Percentiles rank a stretch among this genome's conserved stretches.
These are phyloP conservation scores for Mercenaria mercenaria DNA, from an alignment of 1,140 invertebrate genomes.

Conservation along the genomic window DNA sequence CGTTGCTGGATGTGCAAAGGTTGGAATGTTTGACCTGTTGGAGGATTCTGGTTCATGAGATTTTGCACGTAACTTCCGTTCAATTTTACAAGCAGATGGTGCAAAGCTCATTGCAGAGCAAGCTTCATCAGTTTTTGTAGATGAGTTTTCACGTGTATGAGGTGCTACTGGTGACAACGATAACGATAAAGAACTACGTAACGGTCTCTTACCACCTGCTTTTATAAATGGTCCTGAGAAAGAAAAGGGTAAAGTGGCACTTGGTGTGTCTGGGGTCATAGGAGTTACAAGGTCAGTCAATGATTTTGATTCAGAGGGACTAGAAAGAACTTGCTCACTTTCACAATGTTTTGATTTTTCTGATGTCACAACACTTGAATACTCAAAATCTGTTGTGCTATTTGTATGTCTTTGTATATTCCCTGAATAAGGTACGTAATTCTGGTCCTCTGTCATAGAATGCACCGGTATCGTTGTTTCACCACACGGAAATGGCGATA, in stretches of 20 bases:
- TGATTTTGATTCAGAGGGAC: conserved; percentile 47
- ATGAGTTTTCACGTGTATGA: not conserved
- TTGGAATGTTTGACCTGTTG: conserved; percentile 45
- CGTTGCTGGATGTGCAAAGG: not conserved
- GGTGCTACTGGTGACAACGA: conserved; percentile 41
- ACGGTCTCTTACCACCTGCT: conserved; percentile 54
- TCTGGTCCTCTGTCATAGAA: conserved; percentile 30
- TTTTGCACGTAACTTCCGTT: conserved; percentile 35
- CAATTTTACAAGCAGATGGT: conserved; percentile 57
- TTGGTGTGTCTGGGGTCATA: conserved; percentile 38
- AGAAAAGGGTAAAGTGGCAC: conserved; percentile 38
- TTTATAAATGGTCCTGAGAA: conserved; percentile 47
- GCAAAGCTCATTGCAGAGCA: conserved; percentile 4
- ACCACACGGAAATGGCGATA: conserved; percentile 61
- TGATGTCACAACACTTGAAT: conserved; percentile 55
- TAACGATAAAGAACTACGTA: conserved; percentile 50
- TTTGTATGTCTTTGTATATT: conserved; percentile 17
- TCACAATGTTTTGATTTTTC: conserved; percentile 55
- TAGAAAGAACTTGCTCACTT: conserved; percentile 19
- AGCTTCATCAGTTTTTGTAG: not conserved
- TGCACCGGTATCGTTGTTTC: conserved; percentile 42
- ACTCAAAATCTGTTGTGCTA: not conserved
- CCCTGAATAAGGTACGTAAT: conserved; percentile 60
- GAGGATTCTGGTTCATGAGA: not conserved
- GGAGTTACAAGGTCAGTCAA: conserved; percentile 3